Base-by-base conservation (phyloP, 2,113 vertebrate species). In the Propithecus coquereli region DNA sequence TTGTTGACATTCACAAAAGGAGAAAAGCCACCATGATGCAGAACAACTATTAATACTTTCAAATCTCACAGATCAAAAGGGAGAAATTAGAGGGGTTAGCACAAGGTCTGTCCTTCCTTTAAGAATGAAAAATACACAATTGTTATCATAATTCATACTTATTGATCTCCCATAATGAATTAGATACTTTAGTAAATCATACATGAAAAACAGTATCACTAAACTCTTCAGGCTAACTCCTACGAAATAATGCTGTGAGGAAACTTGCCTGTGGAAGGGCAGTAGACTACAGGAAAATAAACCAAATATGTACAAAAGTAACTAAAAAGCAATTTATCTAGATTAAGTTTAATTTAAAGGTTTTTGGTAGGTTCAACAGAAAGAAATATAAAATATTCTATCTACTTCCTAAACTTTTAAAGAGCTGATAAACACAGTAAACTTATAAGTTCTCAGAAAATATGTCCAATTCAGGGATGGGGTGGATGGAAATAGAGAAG, bases 391-490 rank as follows among this genome's bases (percentile, higher is more conserved):
- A 94, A 87, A 82, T 23, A 81, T 50, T 57, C 32, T 30, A 81
- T 18, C 37, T 52, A 40, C 11, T 57, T 71, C 14, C 52, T 94
- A 92, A 90, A 66, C 11, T 77, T 86, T 54, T 68, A 82, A 83
- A 92, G 45, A 89, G 34, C 40, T 86, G 94, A 93, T 37, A 82
- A 40, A 61, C 57, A 54, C 0, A 89, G 50, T 50, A 89, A 97
- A 84, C 25, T 77, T 90, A 3, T 17, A 90, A 93, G 27, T 94
- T 87, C 63, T 96, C 83, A 92, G 77, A 87, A 96, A 97, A 83
- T 27, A 61, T n/a, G 37, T 30, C 47, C n/a, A 84, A 61, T 70
- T 92, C 45, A 87, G 34, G 34, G 27, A 68, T 77, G 34, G 76
- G 43, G 32, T 43, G 30, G 40, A 71, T 47, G 9, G 30, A 79